These are phyloP conservation scores for Orestias chungarensis DNA, from an alignment of 2,797 vertebrate species.

Conservation along the genomic window DNA sequence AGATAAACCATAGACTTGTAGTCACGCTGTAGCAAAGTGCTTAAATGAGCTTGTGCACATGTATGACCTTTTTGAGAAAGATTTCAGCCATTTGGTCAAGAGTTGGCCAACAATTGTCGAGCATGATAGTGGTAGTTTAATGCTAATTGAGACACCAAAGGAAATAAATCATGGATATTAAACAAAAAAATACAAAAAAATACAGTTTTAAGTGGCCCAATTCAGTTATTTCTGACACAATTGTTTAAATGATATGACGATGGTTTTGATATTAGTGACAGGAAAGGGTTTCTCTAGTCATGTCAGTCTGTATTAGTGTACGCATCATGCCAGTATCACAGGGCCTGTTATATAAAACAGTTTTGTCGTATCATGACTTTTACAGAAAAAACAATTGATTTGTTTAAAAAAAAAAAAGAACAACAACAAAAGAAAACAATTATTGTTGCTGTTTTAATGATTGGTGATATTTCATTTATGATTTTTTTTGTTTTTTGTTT, in stretches of 20 bases:
- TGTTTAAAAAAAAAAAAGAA: too few species aligned
- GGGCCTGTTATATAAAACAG: not conserved
- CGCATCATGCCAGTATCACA: not conserved
- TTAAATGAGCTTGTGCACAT: not conserved
- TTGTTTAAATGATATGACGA: not conserved
- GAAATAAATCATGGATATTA: not conserved
- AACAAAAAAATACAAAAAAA: not conserved
- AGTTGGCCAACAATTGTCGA: not conserved
- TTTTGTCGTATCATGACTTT: not conserved
- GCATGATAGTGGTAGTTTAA: not conserved
- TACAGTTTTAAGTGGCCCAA: too few species aligned
- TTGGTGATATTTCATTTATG: too few species aligned
- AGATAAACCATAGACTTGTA: not conserved
- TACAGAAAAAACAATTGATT: too few species aligned
- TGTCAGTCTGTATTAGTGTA: too few species aligned
- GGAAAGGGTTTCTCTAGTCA: not conserved
- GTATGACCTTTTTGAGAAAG: too few species aligned
- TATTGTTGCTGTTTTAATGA: too few species aligned
- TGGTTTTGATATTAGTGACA: not conserved
- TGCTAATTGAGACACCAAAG: not conserved
- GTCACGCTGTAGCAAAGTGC: not conserved
- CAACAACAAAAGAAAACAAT: too few species aligned
- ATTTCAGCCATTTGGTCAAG: too few species aligned
- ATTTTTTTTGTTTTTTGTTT: too few species aligned
- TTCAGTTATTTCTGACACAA: not conserved